These are phyloP conservation scores for Eristalis arbustorum DNA, from an alignment of 2,888 invertebrate species.

Conservation along the genomic window DNA sequence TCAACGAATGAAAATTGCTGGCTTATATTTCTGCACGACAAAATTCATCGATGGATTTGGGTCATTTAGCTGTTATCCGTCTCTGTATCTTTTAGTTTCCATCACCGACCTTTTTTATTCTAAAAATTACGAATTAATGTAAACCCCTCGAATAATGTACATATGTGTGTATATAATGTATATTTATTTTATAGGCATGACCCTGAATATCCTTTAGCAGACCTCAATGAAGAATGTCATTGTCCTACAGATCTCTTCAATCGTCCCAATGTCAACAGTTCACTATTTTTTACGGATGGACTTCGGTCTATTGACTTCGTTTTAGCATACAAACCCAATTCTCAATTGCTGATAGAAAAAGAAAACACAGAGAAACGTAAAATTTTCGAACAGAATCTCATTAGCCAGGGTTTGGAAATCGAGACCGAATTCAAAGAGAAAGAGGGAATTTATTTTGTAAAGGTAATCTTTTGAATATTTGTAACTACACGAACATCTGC, in stretches of 20 bases:
- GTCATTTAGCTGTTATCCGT: too few species aligned
- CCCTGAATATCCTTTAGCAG: background rate
- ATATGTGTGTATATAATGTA: too few species aligned
- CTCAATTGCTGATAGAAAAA: slow-evolving; percentile 79
- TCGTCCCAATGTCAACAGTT: slow-evolving; percentile 76
- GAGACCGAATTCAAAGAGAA: slow-evolving; percentile 85
- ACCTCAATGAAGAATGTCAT: slow-evolving; percentile 29
- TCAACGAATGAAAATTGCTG: too few species aligned
- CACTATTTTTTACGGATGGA: slow-evolving; percentile 86
- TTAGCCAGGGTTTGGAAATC: slow-evolving; percentile 87
- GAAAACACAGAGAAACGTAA: slow-evolving; percentile 81
- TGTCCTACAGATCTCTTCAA: slow-evolving; percentile 62
- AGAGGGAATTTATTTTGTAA: slow-evolving; percentile 89
- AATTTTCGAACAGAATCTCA: slow-evolving; percentile 87
- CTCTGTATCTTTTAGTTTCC: too few species aligned
- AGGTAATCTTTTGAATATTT: slow-evolving; percentile 79
- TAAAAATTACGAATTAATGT: too few species aligned
- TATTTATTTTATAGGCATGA: background rate
- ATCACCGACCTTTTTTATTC: too few species aligned
- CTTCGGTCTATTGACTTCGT: slow-evolving; percentile 88
- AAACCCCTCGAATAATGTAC: background rate
- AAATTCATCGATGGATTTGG: too few species aligned
- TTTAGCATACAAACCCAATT: slow-evolving; percentile 87
- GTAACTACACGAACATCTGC: background rate
- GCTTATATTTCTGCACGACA: too few species aligned